Percentiles rank a stretch among this genome's conserved stretches.
These are phyloP conservation scores for Bombus confusus DNA, from an alignment of 1,140 invertebrate genomes.

Conservation along the genomic window DNA sequence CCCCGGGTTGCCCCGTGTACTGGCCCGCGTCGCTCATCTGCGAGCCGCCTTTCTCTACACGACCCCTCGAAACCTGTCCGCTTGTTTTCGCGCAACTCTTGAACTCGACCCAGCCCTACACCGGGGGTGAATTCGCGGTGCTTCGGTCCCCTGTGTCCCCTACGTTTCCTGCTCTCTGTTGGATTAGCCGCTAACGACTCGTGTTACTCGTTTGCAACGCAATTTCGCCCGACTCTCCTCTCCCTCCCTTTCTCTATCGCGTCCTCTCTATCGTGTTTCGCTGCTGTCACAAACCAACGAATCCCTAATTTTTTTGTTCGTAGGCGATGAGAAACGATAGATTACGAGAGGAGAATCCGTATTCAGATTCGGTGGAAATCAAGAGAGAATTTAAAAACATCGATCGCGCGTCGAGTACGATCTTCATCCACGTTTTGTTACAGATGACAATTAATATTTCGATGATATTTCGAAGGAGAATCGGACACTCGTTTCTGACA, in stretches of 20 bases:
- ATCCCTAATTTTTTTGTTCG: constrained; percentile 23
- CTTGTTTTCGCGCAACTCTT: constrained; percentile 75
- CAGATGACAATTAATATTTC: not conserved
- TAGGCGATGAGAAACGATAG: not conserved
- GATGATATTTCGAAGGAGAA: not conserved
- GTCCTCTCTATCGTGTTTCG: not conserved
- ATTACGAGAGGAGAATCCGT: constrained; percentile 1
- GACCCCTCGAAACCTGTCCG: constrained; percentile 58
- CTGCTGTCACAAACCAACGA: constrained; percentile 18
- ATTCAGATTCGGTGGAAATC: not conserved
- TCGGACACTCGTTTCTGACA: no score
- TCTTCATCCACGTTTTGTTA: no score
- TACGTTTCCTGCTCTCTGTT: constrained; percentile 56
- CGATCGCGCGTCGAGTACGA: not conserved
- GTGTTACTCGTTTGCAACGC: constrained; percentile 75
- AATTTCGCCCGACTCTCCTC: constrained; percentile 64
- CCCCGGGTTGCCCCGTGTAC: constrained; percentile 1
- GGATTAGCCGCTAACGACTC: constrained; percentile 79
- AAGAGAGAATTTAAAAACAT: not conserved
- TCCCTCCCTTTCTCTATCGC: not conserved
- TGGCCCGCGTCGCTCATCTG: constrained; percentile 37
- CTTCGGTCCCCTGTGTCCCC: constrained; percentile 16
- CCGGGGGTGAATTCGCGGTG: constrained; percentile 27
- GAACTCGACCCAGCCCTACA: constrained; percentile 47
- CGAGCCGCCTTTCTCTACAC: constrained; percentile 39